Evolutionary conservation across 2,113 vertebrate species (phyloP), one percentile per base, ranked within the genome.

Genomic region (Dolichallabes microphthalmus): DNA sequence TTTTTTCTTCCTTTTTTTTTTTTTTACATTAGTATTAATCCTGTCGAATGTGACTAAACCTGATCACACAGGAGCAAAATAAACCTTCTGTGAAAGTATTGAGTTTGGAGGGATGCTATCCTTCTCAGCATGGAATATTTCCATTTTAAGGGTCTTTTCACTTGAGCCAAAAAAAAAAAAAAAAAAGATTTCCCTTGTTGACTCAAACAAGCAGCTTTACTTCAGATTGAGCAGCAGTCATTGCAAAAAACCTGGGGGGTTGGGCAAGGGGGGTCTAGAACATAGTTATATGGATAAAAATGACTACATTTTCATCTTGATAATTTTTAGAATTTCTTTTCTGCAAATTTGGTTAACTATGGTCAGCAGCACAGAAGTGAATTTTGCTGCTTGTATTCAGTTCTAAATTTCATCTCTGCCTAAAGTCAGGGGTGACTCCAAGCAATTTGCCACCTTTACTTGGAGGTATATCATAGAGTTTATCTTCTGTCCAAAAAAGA

Each of bases 1-100:
- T 35, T 45, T 45, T 45, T 45, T 45, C 45, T 45, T 45, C 7
- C 7, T 45, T 64, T 55, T 39, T 68, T 45, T 53, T 53, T 81
- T 66, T 64, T 55, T 3, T 68, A 22, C 61, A 27, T 76, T 17
- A 15, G 27, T 76, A 55, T 55, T 76, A 55, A 55, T 76, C 52
- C 74, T 76, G 74, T 55, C n/a, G 5, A 27, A 25, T 55, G 14
- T 35, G 61, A 81, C 80, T 68, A 32, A 27, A 17, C 39, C 60
- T 27, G 39, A 52, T 63, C 80, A 32, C 74, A 20, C 82, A 84
- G 82, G 22, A 85, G 14, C 20, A 39, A 55, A 85, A 78, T 22
- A 66, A 78, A 68, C 39, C 35, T 22, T 30, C 61, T 55, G 30
- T 27, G 19, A 19, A 79, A 30, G 14, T 53, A 25, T 8, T 45